phyloP scores from a whole-genome alignment of 2,888 invertebrate species.

The Drosophila tripunctata region DNA sequence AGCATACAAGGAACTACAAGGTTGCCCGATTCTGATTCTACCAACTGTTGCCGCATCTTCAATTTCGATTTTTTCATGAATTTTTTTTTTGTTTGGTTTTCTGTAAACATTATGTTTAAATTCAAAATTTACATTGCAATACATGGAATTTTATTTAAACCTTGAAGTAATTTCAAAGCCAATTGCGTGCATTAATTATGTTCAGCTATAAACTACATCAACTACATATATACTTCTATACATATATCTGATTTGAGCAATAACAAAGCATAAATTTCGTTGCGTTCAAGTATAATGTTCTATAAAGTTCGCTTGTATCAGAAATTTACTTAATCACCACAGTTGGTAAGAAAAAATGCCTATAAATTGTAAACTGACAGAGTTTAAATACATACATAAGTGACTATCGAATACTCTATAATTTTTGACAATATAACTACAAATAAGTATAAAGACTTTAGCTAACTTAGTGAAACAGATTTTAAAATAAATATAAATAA shows the following conservation, averaged over 20 bases:
- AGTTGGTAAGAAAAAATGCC: background rate
- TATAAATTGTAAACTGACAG: background rate
- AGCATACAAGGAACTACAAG: conserved; percentile 17
- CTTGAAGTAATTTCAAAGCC: conserved; percentile 23
- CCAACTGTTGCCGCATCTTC: background rate
- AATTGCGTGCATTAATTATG: conserved; percentile 12
- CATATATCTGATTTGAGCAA: background rate
- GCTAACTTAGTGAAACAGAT: no score
- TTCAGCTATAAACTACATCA: background rate
- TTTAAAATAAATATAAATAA: no score
- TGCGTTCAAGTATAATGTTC: background rate
- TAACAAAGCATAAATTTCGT: background rate
- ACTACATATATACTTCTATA: background rate
- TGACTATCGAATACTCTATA: background rate
- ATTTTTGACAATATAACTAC: no score
- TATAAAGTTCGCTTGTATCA: background rate
- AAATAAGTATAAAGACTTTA: no score
- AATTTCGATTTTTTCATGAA: background rate
- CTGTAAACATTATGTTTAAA: background rate
- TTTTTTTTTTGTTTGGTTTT: background rate
- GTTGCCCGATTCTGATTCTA: background rate
- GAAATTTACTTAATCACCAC: background rate
- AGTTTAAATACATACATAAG: no score
- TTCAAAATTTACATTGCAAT: background rate
- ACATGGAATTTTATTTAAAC: background rate